Evolutionary conservation across 2,888 invertebrate genomes (phyloP), one percentile per base, ranked within the genome.

Genomic region (Drosophila affinis): DNA sequence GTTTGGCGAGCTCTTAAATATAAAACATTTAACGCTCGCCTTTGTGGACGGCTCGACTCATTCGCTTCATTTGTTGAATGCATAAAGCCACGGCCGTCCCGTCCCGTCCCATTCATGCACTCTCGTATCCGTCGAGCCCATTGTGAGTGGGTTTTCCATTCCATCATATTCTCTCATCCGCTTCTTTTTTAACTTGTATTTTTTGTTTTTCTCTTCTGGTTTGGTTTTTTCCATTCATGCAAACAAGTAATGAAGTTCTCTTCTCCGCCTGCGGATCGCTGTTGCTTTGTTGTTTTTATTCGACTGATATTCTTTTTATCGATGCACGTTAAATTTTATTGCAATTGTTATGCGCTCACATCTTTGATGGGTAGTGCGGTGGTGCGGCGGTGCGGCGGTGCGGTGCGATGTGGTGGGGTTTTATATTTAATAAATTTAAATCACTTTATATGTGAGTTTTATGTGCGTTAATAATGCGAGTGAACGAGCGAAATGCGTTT

Each of bases 341-440:
- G 87, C 89, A 78, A 88, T 87, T 85, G 85, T 88, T 85, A 85
- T 87, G 87, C 71, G 76, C 62, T 84, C 84, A 73, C 83, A 87
- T 88, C 87, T 86, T 82, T 82, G 52, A 32, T 14, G 14, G 24
- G 12, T 34, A 39, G 14, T 9, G 12, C 21, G 47, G 14, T 9
- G 12, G 10, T 52, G 21, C 48, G 18, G 10, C n/a, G 18, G 39
- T 51, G 51, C 54, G 69, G 79, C 74, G 71, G 24, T 48, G 39
- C 48, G 18, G 10, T 34, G 53, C 45, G 46, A 17, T 51, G 62
- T 54, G 60, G 71, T 59, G 52, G 62, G 62, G 67, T 86, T 87
- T 81, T 88, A 87, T 84, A 87, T 88, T 84, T 88, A 84, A 84
- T 84, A 84, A 84, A 88, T 84, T 84, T 84, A 84, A 84, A 84